Conservation (phyloP, 2,113 vertebrate genomes). For the Misgurnus anguillicaudatus region DNA sequence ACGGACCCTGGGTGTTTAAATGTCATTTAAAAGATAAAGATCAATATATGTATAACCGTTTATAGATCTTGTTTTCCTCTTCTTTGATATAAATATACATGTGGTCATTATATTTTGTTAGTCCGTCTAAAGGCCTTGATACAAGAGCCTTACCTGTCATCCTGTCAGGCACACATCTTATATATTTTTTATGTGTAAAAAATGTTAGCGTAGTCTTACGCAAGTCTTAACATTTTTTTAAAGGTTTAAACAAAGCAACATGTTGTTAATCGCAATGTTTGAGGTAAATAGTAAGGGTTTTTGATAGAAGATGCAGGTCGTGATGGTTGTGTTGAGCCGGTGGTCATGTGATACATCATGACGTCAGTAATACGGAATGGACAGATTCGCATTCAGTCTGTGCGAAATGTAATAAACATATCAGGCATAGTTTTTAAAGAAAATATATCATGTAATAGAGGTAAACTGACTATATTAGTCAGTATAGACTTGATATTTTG, state of each 20-base stretch:
- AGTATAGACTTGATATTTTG: too few species aligned
- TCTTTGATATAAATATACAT: neutral
- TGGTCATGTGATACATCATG: slow-evolving; percentile 28
- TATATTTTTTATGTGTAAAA: neutral
- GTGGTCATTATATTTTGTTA: neutral
- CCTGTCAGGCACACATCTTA: neutral
- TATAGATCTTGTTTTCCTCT: neutral
- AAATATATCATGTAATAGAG: too few species aligned
- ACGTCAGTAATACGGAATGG: neutral
- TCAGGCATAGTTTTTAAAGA: too few species aligned
- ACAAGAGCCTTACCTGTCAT: neutral
- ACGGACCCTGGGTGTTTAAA: neutral
- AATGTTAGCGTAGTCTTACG: too few species aligned
- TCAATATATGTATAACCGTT: neutral
- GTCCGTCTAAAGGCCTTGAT: neutral
- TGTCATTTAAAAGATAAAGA: neutral
- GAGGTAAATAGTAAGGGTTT: neutral
- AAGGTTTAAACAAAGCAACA: neutral
- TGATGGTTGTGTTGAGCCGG: neutral
- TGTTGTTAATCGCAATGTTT: neutral
- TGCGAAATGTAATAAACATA: too few species aligned
- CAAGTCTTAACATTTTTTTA: too few species aligned
- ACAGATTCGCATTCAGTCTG: neutral
- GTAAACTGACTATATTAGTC: too few species aligned
- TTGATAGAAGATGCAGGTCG: neutral